These are phyloP conservation scores for Cephonodes hylas DNA, from an alignment of 2,888 invertebrate species.

Conservation along the genomic window DNA sequence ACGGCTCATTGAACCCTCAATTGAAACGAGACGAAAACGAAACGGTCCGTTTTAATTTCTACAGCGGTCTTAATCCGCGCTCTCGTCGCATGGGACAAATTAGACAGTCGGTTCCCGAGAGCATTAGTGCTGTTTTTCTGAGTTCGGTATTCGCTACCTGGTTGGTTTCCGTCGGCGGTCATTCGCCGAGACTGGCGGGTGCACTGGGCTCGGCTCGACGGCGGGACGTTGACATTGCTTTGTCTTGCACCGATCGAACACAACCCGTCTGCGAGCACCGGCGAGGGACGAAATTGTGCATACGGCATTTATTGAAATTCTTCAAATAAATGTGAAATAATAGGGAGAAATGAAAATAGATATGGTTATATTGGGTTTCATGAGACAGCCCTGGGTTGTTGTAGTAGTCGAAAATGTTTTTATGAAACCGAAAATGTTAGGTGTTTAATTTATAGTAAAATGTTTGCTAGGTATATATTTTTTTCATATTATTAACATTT, in stretches of 20 bases:
- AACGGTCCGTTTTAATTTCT: neutral
- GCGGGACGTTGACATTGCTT: conserved; percentile 64
- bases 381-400: too few species aligned
- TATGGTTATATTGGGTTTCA: too few species aligned
- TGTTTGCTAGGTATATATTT: neutral
- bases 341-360: neutral
- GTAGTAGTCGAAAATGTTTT: too few species aligned
- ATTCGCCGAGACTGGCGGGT: conserved; percentile 16
- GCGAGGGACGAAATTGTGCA: conserved; percentile 12
- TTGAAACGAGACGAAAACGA: neutral
- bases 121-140: neutral
- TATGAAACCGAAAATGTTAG: neutral
- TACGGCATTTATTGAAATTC: conserved; percentile 15
- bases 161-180: conserved; percentile 32
- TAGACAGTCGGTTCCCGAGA: conserved; percentile 6
- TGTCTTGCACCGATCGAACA: conserved; percentile 51
- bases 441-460: neutral
- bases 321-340: neutral
- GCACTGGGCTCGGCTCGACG: conserved; percentile 16
- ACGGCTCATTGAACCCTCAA: neutral
- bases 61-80: conserved; percentile 19
- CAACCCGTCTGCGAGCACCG: conserved; percentile 24
- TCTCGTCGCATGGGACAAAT: neutral
- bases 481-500: too few species aligned
- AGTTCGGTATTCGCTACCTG: conserved; percentile 15